phyloP scores from a whole-genome alignment of 2,888 invertebrate genomes.

The Liodrosophila aerea region DNA sequence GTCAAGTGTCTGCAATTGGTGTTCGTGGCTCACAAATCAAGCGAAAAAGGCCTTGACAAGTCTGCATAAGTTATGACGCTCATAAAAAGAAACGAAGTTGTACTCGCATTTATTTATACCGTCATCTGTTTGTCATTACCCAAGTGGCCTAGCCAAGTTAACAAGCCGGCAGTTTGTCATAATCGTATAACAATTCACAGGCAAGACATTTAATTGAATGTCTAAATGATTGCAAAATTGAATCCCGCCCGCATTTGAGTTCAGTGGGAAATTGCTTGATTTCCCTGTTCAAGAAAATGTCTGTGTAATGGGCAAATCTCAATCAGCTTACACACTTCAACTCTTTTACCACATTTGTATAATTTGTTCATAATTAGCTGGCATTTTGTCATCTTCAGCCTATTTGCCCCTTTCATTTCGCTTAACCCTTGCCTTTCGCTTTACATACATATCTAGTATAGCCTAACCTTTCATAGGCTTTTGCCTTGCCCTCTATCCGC shows the following conservation, averaged over 20 bases:
- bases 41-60: conserved; percentile 34
- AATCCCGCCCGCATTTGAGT: background rate
- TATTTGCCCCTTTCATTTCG: background rate
- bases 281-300: background rate
- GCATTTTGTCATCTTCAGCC: background rate
- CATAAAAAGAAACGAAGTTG: conserved; percentile 21
- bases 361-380: conserved; percentile 48
- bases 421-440: background rate
- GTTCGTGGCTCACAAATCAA: conserved; percentile 52
- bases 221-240: conserved; percentile 20
- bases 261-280: background rate
- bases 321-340: conserved; percentile 28
- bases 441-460: background rate
- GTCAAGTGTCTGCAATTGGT: conserved; percentile 44
- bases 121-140: background rate
- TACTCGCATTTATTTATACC: background rate
- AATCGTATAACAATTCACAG: conserved; percentile 12
- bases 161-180: conserved; percentile 17
- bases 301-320: conserved; percentile 1
- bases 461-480: too few species aligned
- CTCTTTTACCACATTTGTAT: conserved; percentile 18
- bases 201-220: conserved; percentile 28
- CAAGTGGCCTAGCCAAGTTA: conserved; percentile 3
- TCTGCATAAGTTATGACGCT: conserved; percentile 27
- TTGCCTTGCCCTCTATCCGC: conserved; percentile 1